These are phyloP conservation scores for Oryzaephilus surinamensis DNA, from an alignment of 1,140 invertebrate genomes.

Conservation along the genomic window DNA sequence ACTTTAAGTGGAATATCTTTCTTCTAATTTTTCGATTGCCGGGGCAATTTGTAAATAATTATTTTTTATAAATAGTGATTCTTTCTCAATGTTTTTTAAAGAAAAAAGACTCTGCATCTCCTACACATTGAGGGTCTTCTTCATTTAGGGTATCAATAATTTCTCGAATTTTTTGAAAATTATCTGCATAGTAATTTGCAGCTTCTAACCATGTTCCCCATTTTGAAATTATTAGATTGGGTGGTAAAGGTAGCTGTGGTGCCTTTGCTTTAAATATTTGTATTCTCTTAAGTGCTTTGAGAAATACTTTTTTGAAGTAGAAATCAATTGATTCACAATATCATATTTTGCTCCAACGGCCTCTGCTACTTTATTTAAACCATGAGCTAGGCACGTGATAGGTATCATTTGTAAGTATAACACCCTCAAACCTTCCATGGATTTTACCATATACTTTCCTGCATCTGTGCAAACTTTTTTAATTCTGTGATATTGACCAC, in stretches of 20 bases:
- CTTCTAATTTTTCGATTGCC: too few species aligned
- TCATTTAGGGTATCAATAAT: too few species aligned
- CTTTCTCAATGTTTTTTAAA: too few species aligned
- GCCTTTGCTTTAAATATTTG: slow-evolving; percentile 17
- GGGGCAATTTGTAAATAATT: too few species aligned
- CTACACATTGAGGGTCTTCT: too few species aligned
- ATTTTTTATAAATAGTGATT: too few species aligned
- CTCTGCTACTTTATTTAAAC: slow-evolving; percentile 25
- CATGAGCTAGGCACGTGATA: slow-evolving; percentile 30
- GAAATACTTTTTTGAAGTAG: slow-evolving; percentile 23
- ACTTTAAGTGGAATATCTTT: too few species aligned
- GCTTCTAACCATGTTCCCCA: slow-evolving; percentile 27
- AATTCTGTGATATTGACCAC: too few species aligned
- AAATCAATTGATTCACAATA: slow-evolving; percentile 21
- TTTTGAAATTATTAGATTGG: slow-evolving; percentile 21
- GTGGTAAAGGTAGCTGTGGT: slow-evolving; percentile 20
- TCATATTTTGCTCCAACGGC: slow-evolving; percentile 18
- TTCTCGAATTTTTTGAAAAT: too few species aligned
- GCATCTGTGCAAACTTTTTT: slow-evolving; percentile 20
- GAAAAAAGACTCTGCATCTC: too few species aligned
- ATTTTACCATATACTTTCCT: slow-evolving; percentile 29
- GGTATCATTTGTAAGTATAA: slow-evolving; percentile 22
- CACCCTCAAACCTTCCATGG: slow-evolving; percentile 9
- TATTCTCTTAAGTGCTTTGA: slow-evolving; percentile 21
- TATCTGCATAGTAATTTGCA: slow-evolving; percentile 4